These are phyloP conservation scores for Sciurus vulgaris DNA, from an alignment of 2,797 vertebrate species.

Conservation along the genomic window DNA sequence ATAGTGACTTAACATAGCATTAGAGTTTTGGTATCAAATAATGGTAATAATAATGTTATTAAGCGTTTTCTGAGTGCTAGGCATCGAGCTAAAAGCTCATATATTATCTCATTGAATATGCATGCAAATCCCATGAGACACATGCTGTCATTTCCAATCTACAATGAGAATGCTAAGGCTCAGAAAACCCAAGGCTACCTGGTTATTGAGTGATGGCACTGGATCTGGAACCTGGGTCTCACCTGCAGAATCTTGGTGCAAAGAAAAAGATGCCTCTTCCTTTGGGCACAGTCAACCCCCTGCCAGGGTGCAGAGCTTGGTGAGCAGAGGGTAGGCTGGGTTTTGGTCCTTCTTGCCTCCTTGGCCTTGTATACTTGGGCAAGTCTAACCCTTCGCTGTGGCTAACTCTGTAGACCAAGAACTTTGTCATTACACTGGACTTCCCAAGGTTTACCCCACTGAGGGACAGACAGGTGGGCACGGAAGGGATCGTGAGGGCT, in stretches of 20 bases:
- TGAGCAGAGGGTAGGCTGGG: neutral
- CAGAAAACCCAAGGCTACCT: neutral
- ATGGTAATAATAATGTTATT: neutral
- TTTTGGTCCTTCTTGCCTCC: neutral
- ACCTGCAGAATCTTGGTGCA: neutral
- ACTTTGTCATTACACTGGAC: neutral
- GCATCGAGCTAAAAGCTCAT: neutral
- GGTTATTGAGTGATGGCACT: too few species aligned
- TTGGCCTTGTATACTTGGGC: neutral
- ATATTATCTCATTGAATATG: neutral
- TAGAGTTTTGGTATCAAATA: neutral
- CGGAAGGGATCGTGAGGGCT: neutral
- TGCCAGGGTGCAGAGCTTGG: neutral
- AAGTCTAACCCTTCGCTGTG: neutral
- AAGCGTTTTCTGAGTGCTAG: neutral
- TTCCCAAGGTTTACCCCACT: too few species aligned
- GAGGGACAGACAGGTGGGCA: neutral
- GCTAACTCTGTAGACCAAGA: neutral
- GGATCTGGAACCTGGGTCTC: neutral
- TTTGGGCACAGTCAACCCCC: neutral
- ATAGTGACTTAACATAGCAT: neutral
- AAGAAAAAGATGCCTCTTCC: neutral
- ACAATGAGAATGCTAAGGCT: neutral
- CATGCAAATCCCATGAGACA: neutral
- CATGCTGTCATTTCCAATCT: neutral